These are phyloP conservation scores for Sepiola atlantica DNA, from an alignment of 2,888 invertebrate genomes.

Conservation along the genomic window DNA sequence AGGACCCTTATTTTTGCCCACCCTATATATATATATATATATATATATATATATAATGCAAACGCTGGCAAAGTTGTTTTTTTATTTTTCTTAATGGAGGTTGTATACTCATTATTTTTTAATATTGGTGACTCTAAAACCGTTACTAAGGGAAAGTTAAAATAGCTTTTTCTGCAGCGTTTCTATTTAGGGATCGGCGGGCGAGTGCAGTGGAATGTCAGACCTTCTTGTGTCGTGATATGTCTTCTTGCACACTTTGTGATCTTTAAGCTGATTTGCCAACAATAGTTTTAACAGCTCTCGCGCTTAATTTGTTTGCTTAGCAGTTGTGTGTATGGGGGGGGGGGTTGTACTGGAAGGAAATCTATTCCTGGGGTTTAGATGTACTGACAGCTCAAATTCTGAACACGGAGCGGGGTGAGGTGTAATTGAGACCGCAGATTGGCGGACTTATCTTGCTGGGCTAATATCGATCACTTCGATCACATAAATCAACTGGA, in stretches of 20 bases:
- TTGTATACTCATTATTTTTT: too few species aligned
- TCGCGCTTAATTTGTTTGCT: neutral
- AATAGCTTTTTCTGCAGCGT: neutral
- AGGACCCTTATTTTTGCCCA: too few species aligned
- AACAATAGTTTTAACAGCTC: neutral
- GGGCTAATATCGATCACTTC: too few species aligned
- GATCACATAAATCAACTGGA: too few species aligned
- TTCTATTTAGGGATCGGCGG: neutral
- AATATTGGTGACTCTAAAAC: neutral
- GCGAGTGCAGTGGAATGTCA: neutral
- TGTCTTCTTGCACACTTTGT: neutral
- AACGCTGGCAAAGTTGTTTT: neutral
- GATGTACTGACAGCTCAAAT: too few species aligned
- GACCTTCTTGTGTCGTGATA: neutral
- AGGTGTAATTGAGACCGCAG: too few species aligned
- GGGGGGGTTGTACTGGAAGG: fast-evolving
- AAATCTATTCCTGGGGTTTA: too few species aligned
- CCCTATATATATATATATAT: too few species aligned
- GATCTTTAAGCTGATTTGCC: neutral
- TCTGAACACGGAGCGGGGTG: too few species aligned
- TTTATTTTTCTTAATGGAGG: neutral
- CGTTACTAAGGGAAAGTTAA: neutral
- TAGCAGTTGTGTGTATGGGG: neutral
- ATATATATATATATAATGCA: too few species aligned
- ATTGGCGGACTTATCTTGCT: too few species aligned